A percentile compares a stretch with the other conserved stretches of the same genome.
These are phyloP conservation scores for Aethina tumida DNA, from an alignment of 1,140 invertebrate species.

Conservation along the genomic window DNA sequence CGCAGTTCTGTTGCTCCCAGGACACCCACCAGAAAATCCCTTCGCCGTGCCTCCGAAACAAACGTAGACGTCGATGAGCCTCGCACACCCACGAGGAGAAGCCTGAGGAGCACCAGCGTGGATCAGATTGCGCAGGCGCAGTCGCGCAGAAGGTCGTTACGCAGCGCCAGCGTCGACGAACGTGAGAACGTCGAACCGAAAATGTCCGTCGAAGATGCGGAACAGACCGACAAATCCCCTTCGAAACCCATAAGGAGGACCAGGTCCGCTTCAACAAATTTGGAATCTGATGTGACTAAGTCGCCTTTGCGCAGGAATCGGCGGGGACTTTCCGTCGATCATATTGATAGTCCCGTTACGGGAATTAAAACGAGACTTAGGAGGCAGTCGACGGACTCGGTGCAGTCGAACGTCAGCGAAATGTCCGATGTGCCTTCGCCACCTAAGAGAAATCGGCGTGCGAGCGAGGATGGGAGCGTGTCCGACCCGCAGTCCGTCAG, in stretches of 20 bases:
- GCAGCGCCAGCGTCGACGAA: background rate
- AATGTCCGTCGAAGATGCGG: background rate
- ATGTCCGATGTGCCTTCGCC: slow-evolving; percentile 6
- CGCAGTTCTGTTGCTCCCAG: too few species aligned
- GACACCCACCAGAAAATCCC: background rate
- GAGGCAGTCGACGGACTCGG: slow-evolving; percentile 9
- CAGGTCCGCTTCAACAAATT: slow-evolving; percentile 12
- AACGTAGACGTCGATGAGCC: background rate
- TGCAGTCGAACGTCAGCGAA: slow-evolving; percentile 11
- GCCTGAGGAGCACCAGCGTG: slow-evolving; percentile 15
- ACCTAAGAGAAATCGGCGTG: slow-evolving; percentile 5
- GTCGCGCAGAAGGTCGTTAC: slow-evolving; percentile 1
- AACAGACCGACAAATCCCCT: background rate
- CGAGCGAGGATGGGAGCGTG: background rate
- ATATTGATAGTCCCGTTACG: slow-evolving; percentile 3
- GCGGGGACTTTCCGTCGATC: background rate
- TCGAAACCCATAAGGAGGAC: slow-evolving; percentile 7
- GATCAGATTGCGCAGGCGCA: slow-evolving; percentile 4
- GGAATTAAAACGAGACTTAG: slow-evolving; percentile 13
- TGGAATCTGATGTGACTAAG: slow-evolving; percentile 8
- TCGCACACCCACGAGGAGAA: slow-evolving; percentile 1
- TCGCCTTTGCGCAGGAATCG: slow-evolving; percentile 2
- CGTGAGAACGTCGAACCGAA: background rate
- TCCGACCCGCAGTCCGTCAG: background rate
- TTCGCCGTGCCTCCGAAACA: slow-evolving; percentile 2